Base-by-base conservation (phyloP, 2,888 invertebrate species). In the Volucella bombylans region DNA sequence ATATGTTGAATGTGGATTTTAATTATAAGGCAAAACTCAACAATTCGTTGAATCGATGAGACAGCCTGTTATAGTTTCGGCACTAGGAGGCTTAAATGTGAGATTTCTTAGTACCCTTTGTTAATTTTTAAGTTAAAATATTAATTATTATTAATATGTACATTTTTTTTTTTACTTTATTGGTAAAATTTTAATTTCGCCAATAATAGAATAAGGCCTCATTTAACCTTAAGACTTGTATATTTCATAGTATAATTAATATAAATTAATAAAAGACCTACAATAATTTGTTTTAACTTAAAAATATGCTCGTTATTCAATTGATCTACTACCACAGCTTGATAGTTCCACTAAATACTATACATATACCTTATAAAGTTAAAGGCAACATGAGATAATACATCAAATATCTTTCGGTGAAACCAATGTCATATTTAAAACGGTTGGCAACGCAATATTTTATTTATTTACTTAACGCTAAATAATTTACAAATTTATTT, bases 221-320 rank as follows among this genome's bases (percentile, higher is more conserved):
- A 55, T 39, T 23, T 59, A 74, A 43, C 9, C 47, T 18, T 73
- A 68, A 79, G 68, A 47, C 15, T 59, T 82, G 79, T 80, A 85
- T 80, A 80, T 80, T 80, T 67, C 12, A 68, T 78, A 78, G 78
- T 41, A 55, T 82, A 72, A 82, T 73, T 68, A 57, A 64, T 38
- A 50, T 73, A 73, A 78, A 41, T 45, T 64, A 73, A 82, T 82
- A 78, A 73, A 72, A 74, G 14, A 64, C 54, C 18, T 39, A 61
- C 2, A 55, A 11, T 31, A 23, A 23, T 1, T 12, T 39, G 11
- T 45, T n/a, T 45, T 45, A 38, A 38, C 50, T 18, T 18, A 55
- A 31, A 31, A 38, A n/a, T 31, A 38, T 4, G n/a, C 11, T 54
- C 1, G n/a, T 6, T 8, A 50, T 50, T 50, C 4, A 6, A 31